phyloP scores from a whole-genome alignment of 53 echinoderm and acorn worm genomes.

The Luidia sarsii region DNA sequence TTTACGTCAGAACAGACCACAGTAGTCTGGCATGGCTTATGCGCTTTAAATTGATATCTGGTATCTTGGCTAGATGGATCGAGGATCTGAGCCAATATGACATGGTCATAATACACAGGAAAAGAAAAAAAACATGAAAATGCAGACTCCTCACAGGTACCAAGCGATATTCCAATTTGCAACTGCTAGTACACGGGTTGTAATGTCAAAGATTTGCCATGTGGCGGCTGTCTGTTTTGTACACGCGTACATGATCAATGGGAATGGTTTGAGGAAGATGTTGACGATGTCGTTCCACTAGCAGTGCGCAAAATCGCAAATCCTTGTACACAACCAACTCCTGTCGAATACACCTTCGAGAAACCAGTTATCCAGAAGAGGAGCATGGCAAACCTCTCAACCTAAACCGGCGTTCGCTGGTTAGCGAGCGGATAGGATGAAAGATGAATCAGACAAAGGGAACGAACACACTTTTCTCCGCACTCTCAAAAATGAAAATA shows the following conservation, averaged over 20 bases:
- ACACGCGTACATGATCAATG: constrained; percentile 15
- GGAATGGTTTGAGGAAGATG: constrained; percentile 15
- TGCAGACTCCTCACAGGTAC: constrained; percentile 44
- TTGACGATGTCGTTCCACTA: constrained; percentile 1
- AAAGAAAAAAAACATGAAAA: constrained; percentile 22
- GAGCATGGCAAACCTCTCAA: no score
- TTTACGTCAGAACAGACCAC: constrained; percentile 56
- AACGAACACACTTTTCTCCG: no score
- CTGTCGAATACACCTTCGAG: no score
- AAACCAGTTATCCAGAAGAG: no score
- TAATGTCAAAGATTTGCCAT: constrained; percentile 24
- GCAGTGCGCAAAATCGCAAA: neutral
- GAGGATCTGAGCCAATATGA: constrained; percentile 67
- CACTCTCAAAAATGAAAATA: no score
- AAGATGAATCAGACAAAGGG: no score
- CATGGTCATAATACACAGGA: constrained; percentile 44
- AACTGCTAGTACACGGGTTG: constrained; percentile 32
- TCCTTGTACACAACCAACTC: no score
- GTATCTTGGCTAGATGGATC: constrained; percentile 62
- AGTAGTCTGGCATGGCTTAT: constrained; percentile 50
- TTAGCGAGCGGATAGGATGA: no score
- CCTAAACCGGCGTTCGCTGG: no score
- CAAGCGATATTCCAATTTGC: neutral
- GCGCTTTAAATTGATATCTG: constrained; percentile 30
- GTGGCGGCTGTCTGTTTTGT: constrained; percentile 52